These are phyloP conservation scores for Lucilia cuprina DNA, from an alignment of 1,140 invertebrate species.

Conservation along the genomic window DNA sequence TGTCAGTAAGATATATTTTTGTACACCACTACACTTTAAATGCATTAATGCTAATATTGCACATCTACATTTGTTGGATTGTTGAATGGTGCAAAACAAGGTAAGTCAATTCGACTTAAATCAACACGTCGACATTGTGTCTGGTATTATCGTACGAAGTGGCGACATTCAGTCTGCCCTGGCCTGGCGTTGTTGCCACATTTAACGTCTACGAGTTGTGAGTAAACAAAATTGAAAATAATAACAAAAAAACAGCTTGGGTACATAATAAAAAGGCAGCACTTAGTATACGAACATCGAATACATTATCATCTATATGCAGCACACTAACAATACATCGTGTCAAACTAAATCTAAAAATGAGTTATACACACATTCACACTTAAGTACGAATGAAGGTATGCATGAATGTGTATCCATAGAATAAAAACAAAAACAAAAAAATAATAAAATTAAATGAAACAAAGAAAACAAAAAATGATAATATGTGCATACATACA, in stretches of 20 bases:
- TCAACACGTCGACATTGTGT: constrained; percentile 70
- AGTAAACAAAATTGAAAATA: background rate
- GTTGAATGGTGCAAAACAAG: constrained; percentile 37
- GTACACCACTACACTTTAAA: no score
- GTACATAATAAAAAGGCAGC: background rate
- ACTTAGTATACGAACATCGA: background rate
- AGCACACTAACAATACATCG: background rate
- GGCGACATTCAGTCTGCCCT: constrained; percentile 90
- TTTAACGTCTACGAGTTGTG: constrained; percentile 45
- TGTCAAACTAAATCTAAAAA: background rate
- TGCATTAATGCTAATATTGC: no score
- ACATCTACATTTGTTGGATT: background rate
- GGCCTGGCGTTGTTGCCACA: constrained; percentile 75
- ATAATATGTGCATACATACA: background rate
- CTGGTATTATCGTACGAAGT: constrained; percentile 70
- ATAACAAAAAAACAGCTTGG: background rate
- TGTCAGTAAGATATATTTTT: no score
- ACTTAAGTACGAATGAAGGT: background rate
- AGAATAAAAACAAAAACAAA: background rate
- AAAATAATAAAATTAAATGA: background rate
- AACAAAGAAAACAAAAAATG: constrained; percentile 25
- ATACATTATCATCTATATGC: background rate
- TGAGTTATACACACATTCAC: background rate
- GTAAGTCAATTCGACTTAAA: constrained; percentile 38
- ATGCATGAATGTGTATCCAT: constrained; percentile 11